These are phyloP conservation scores for Gerris lacustris DNA, from an alignment of 2,888 invertebrate genomes.

Conservation along the genomic window DNA sequence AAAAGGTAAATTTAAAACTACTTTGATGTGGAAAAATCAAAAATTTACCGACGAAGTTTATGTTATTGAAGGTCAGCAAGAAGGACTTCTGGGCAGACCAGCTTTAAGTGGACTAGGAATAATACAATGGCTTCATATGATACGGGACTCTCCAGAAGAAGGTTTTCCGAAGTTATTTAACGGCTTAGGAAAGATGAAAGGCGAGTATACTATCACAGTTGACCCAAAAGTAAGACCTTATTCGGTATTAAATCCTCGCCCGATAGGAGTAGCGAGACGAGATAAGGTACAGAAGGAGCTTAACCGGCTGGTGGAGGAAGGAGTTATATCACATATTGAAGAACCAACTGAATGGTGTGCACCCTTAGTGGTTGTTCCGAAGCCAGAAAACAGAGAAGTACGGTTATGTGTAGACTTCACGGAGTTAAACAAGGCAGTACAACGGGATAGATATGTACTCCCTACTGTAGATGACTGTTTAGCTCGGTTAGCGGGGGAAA, in stretches of 20 bases:
- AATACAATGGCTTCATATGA: neutral
- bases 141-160: neutral
- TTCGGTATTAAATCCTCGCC: neutral
- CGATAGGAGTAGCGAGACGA: neutral
- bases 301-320: neutral
- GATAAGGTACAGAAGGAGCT: neutral
- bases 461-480: neutral
- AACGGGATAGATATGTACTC: no score
- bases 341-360: neutral
- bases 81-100: neutral
- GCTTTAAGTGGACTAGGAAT: neutral
- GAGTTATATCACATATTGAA: neutral
- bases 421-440: neutral
- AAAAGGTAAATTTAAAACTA: neutral
- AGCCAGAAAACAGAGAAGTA: neutral
- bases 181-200: neutral
- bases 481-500: neutral
- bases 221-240: neutral
- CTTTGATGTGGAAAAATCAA: neutral
- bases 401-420: neutral
- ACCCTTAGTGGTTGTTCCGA: neutral
- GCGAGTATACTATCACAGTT: neutral
- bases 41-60: neutral
- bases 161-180: neutral
- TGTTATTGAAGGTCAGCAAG: neutral